Evolutionary conservation across 1,140 invertebrate genomes (phyloP), one percentile per base, ranked within the genome.

Genomic region (Armadillidium nasatum): DNA sequence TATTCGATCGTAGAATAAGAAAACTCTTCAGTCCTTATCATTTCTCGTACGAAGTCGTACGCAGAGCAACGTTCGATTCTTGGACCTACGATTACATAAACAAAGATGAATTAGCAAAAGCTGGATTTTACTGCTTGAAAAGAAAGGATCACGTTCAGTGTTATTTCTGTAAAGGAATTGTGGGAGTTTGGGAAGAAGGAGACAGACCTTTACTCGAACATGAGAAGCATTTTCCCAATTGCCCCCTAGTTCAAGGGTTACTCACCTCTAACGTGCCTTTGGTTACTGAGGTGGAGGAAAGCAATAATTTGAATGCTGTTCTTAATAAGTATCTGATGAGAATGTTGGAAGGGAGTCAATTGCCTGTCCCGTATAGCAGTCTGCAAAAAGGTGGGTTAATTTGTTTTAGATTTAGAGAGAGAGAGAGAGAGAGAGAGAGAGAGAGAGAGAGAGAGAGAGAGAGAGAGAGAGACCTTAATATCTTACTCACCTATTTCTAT

Each of bases 121-220:
- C 68, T 23, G 78, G 78, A n/a, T 79, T 79, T 44, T 77, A 73
- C 22, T 78, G 44, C 66, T 33, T 45, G 15, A 33, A 60, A 43
- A 54, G 33, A 33, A 69, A 13, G n/a, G 75, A 73, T 21, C 78
- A 71, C 43, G 76, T 78, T 15, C 68, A 79, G 68, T 76, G 76
- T 44, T 73, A 54, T 15, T 76, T 54, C 72, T 76, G 76, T 46
- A 73, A 74, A 33, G 76, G 76, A 0, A 11, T 46, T 13, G 54
- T 76, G 2, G 76, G 45, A 4, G 46, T 50, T 23, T 76, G 76
- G 76, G 71, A 79, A 50, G 33, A 13, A 19, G 76, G 76, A 13
- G 76, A 78, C 54, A 22, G 19, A 54, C 71, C 72, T 13, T 44
- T 60, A 23, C 23, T 23, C 6, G 72, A 78, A 74, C 78, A 79